Conservation (phyloP, 2,888 invertebrate species). For the Dryobotodes eremita region DNA sequence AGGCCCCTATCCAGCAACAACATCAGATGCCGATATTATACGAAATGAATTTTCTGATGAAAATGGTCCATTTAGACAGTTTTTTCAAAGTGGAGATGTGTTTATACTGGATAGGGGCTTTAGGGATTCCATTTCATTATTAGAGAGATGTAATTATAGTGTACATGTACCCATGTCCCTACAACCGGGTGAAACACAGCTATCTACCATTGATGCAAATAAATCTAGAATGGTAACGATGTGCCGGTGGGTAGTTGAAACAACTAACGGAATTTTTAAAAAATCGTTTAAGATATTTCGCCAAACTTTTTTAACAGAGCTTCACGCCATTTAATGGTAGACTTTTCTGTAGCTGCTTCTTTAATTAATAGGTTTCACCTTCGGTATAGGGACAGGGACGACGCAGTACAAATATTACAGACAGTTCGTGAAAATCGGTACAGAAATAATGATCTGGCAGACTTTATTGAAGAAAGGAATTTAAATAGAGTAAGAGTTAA, state of each 20-base stretch:
- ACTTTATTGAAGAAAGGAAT: no score
- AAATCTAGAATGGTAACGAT: constrained; percentile 4
- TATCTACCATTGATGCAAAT: not conserved
- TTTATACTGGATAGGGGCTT: not conserved
- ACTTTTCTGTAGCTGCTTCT: not conserved
- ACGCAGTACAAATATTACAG: not conserved
- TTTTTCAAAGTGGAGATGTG: constrained; percentile 6
- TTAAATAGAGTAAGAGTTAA: not conserved
- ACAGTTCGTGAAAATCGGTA: not conserved
- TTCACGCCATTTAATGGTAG: constrained; percentile 3
- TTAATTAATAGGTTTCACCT: constrained; percentile 1
- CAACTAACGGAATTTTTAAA: not conserved
- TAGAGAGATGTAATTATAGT: constrained; percentile 8
- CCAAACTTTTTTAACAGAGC: not conserved
- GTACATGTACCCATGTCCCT: not conserved
- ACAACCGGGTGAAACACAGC: constrained; percentile 8
- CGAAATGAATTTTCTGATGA: constrained; percentile 5
- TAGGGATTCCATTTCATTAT: constrained; percentile 8
- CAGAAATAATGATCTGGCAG: not conserved
- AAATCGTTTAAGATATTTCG: not conserved
- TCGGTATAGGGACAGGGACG: not conserved
- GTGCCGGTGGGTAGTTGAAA: not conserved
- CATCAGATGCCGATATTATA: not conserved
- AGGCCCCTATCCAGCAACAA: not conserved
- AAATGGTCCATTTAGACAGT: constrained; percentile 2